Evolutionary conservation across 1,140 invertebrate species (phyloP).

Genomic region (Drosophila mayri): DNA sequence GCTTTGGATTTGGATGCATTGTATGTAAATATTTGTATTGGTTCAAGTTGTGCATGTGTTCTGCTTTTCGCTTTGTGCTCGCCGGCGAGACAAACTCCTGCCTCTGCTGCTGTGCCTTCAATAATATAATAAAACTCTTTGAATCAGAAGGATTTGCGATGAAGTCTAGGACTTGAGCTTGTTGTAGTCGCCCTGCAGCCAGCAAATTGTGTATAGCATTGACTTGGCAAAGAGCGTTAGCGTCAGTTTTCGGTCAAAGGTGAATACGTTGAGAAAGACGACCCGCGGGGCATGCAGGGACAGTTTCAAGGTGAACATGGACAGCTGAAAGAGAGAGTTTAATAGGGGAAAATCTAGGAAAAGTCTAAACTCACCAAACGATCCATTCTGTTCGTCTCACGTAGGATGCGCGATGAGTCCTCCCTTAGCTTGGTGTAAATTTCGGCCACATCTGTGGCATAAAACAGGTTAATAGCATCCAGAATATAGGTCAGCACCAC

Average conservation of each 20-base stretch:
- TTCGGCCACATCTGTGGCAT: conserved; percentile 38
- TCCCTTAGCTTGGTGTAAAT: conserved; percentile 2
- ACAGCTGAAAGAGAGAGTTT: conserved; percentile 18
- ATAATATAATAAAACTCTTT: conserved; percentile 18
- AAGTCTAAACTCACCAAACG: conserved; percentile 10
- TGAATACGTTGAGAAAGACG: conserved; percentile 42
- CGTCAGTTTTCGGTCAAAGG: conserved; percentile 47
- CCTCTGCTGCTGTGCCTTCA: neutral
- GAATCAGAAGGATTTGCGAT: neutral
- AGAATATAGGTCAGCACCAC: conserved; percentile 36
- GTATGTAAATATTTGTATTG: conserved; percentile 31
- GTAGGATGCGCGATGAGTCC: conserved; percentile 21
- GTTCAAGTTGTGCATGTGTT: conserved; percentile 48
- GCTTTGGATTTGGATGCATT: conserved; percentile 39
- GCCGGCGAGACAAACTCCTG: conserved; percentile 8
- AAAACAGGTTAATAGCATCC: conserved; percentile 39
- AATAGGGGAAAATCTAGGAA: neutral
- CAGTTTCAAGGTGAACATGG: conserved; percentile 36
- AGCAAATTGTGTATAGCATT: conserved; percentile 48
- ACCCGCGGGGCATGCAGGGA: conserved; percentile 34
- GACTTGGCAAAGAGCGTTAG: conserved; percentile 41
- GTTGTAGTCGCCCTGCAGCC: conserved; percentile 49
- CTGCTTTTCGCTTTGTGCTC: conserved; percentile 24
- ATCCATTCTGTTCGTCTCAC: conserved; percentile 12
- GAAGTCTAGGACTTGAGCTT: conserved; percentile 33